These are phyloP conservation scores for Ramphastos sulfuratus DNA, from an alignment of 2,113 vertebrate genomes.

Conservation along the genomic window DNA sequence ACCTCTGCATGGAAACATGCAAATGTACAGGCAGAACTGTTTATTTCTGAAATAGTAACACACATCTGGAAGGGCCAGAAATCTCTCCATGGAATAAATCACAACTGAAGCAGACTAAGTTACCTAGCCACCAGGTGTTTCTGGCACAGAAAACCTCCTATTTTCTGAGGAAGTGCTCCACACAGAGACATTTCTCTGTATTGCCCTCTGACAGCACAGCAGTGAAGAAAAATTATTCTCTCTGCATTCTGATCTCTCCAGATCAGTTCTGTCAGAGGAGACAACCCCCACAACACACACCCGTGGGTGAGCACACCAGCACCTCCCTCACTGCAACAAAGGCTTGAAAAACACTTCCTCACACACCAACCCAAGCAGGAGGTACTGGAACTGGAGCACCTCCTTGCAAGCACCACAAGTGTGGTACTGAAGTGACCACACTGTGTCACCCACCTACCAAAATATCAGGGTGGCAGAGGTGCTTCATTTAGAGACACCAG, in stretches of 20 bases:
- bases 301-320: neutral
- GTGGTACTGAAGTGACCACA: neutral
- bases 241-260: neutral
- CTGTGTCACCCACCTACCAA: neutral
- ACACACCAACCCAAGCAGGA: neutral
- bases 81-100: neutral
- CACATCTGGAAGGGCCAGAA: neutral
- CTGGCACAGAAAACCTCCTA: neutral
- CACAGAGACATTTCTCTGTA: neutral
- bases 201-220: neutral
- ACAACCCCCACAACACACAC: neutral
- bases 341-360: neutral
- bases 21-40: rapidly evolving
- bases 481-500: rapidly evolving
- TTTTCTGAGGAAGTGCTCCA: neutral
- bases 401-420: neutral
- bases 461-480: neutral
- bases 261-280: neutral
- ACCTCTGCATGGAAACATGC: neutral
- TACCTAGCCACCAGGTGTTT: neutral
- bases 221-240: neutral
- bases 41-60: neutral
- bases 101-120: neutral
- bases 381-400: neutral
- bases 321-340: neutral